phyloP scores from a whole-genome alignment of 2,888 invertebrate genomes.

The Heliconius sara region DNA sequence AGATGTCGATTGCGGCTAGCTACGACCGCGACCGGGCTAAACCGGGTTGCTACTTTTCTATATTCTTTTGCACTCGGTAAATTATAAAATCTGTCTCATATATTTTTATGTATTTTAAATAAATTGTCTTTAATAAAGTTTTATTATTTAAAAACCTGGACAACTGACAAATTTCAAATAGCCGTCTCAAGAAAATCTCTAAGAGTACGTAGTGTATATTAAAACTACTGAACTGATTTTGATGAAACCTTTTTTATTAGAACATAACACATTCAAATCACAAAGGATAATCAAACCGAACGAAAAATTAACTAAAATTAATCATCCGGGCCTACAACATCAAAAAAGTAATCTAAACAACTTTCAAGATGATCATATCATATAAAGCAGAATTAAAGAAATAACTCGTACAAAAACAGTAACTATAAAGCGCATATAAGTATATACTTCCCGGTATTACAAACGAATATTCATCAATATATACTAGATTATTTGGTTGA shows the following conservation, averaged over 20 bases:
- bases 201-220: no score
- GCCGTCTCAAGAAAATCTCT: neutral
- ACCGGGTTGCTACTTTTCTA: conserved; percentile 73
- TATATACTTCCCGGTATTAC: neutral
- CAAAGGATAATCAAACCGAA: no score
- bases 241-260: neutral
- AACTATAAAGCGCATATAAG: neutral
- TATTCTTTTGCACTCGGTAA: conserved; percentile 56
- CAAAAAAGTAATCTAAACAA: no score
- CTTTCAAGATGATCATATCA: no score
- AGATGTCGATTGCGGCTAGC: conserved; percentile 75
- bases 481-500: neutral
- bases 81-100: conserved; percentile 55
- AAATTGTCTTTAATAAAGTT: neutral
- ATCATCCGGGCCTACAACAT: no score
- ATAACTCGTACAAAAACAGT: neutral
- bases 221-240: neutral
- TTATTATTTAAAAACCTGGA: neutral
- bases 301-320: no score
- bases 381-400: no score
- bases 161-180: neutral
- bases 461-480: neutral
- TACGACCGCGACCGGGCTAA: conserved; percentile 69
- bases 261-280: no score
- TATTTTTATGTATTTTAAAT: conserved; percentile 12